Evolutionary conservation across 2,113 vertebrate species (phyloP), one percentile per base, ranked within the genome.

Genomic region (Catagonus wagneri): DNA sequence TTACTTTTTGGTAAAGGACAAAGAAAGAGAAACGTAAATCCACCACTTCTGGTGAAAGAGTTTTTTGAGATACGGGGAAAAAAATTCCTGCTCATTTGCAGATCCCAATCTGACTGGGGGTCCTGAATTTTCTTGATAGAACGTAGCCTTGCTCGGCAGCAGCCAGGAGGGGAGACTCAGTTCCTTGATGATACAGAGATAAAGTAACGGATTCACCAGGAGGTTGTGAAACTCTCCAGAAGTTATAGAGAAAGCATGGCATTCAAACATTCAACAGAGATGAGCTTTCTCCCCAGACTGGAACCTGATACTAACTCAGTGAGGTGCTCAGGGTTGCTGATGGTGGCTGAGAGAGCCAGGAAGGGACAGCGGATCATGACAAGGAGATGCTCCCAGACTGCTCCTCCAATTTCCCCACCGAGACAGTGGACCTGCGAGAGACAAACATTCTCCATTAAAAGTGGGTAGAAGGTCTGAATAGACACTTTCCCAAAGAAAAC

Each of bases 381-480:
- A 20, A 99, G 96, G 36, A 99, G 96, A 89, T 99, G 98, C 27
- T 99, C 98, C 98, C 98, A 99, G 94, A 98, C 32, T 88, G 98
- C 98, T 78, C 98, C 98, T 96, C 98, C 98, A 93, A 98, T 98
- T 98, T 99, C 98, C 91, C 98, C 98, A 19, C 96, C 97, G 86
- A 98, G 95, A 83, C 96, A 97, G 78, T 97, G 96, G 17, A 97
- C 95, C 97, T 97, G 23, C 76, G 29, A 58, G 75, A 54, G 44
- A 72, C 72, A 92, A 87, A 83, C 32, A 36, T 2, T 66, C n/a
- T 94, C 58, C 75, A 20, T 60, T 85, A 7, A 94, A 92, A 83
- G 5, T 54, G 50, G n/a, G 10, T 29, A 78, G 50, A 32, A 78
- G 50, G 50, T 78, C 75, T 78, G 50, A 78, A 76, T 13, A 54